phyloP scores from a whole-genome alignment of 1,140 invertebrate genomes.

The Drosophila ironensis region DNA sequence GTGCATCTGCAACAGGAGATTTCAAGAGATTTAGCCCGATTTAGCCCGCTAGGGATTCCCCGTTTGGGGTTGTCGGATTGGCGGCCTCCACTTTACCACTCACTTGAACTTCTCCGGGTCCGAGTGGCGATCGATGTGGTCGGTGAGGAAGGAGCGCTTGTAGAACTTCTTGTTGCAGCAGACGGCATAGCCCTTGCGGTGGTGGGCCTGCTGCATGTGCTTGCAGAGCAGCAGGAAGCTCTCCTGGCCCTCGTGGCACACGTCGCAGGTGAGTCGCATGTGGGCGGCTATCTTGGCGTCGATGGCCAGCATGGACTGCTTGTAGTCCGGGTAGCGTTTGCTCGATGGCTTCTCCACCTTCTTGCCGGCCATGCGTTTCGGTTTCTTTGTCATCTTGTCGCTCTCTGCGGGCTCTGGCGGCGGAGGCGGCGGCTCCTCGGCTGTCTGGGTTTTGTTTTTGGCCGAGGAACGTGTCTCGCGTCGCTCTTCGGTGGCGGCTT shows the following conservation, averaged over 20 bases:
- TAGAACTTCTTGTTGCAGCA: constrained; percentile 79
- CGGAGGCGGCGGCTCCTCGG: neutral
- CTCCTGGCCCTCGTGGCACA: constrained; percentile 53
- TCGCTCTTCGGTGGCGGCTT: constrained; percentile 16
- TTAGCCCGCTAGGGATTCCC: too few relatives aligned
- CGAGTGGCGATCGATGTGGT: constrained; percentile 70
- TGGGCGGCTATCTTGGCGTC: constrained; percentile 66
- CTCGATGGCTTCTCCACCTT: constrained; percentile 3
- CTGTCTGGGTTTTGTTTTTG: constrained; percentile 43
- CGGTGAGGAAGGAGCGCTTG: constrained; percentile 65
- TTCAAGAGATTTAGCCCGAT: neutral
- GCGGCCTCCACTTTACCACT: constrained; percentile 58
- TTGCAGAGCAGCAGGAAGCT: constrained; percentile 61
- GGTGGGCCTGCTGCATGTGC: constrained; percentile 63
- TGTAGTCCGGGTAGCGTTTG: constrained; percentile 56
- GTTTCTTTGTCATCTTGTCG: constrained; percentile 5
- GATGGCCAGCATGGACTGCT: constrained; percentile 65
- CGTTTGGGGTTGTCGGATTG: neutral
- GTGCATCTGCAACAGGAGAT: constrained; percentile 48
- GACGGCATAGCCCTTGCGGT: constrained; percentile 61
- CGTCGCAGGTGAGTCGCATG: constrained; percentile 68
- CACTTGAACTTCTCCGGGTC: constrained; percentile 76
- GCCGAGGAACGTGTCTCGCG: constrained; percentile 49
- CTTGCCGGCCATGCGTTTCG: too few relatives aligned
- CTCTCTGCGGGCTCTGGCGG: neutral